These are phyloP conservation scores for Piaya cayana DNA, from an alignment of 2,113 vertebrate species.

Conservation along the genomic window DNA sequence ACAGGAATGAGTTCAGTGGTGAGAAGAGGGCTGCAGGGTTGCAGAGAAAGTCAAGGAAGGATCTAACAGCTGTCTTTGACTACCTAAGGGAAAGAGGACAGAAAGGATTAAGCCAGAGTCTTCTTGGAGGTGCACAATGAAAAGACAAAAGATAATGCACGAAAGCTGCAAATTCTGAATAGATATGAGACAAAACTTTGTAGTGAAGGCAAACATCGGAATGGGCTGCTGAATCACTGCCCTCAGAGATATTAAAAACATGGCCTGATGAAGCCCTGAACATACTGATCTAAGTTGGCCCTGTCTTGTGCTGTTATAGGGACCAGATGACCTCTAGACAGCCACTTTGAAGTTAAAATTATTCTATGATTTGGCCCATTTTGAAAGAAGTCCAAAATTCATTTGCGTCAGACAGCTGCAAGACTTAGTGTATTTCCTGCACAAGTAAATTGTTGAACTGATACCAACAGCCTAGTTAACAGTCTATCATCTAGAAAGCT, in stretches of 20 bases:
- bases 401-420: not conserved
- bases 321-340: not conserved
- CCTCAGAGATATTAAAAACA: not conserved
- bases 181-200: not conserved
- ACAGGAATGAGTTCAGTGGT: not conserved
- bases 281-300: not conserved
- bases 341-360: not conserved
- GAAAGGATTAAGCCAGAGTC: not conserved
- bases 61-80: not conserved
- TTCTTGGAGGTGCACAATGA: not conserved
- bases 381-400: not conserved
- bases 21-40: not conserved
- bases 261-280: not conserved
- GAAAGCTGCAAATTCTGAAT: not conserved
- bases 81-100: not conserved
- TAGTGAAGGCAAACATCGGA: not conserved
- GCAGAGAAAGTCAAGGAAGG: not conserved
- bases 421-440: not conserved
- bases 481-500: not conserved
- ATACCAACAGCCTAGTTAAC: not conserved
- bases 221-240: not conserved
- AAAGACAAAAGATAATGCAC: not conserved
- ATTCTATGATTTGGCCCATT: not conserved
- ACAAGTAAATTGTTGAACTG: not conserved
- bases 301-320: not conserved